Conservation (phyloP, 2,797 vertebrate genomes). For the Myripristis murdjan region DNA sequence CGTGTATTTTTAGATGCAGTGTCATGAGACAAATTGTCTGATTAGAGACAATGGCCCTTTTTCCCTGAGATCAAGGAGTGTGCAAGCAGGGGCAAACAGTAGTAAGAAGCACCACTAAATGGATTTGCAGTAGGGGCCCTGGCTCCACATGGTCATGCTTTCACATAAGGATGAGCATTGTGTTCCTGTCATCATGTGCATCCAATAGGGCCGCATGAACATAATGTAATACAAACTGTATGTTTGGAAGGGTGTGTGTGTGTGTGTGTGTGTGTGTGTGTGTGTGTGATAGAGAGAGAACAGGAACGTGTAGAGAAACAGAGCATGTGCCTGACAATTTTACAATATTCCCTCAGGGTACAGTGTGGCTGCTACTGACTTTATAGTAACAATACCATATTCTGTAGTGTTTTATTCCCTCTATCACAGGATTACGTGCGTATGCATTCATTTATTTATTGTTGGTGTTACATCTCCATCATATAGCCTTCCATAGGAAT, state of each 20-base stretch:
- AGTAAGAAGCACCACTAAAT: background rate
- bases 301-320: too few relatives aligned
- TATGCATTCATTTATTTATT: too few relatives aligned
- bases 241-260: conserved; percentile 6
- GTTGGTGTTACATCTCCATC: too few relatives aligned
- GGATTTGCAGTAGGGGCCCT: background rate
- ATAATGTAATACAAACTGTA: conserved; percentile 10
- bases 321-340: too few relatives aligned
- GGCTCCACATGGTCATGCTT: conserved; percentile 4
- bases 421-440: too few relatives aligned
- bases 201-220: background rate
- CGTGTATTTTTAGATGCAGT: conserved; percentile 58
- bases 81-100: conserved; percentile 13
- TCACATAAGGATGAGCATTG: conserved; percentile 6
- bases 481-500: too few relatives aligned
- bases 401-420: too few relatives aligned
- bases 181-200: conserved; percentile 18
- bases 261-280: conserved; percentile 5
- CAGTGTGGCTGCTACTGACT: too few relatives aligned
- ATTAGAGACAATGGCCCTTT: conserved; percentile 34
- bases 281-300: too few relatives aligned
- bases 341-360: too few relatives aligned
- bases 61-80: conserved; percentile 4
- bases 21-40: conserved; percentile 27
- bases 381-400: too few relatives aligned